Conservation (phyloP, 2,113 vertebrate genomes). For the Myocastor coypus region DNA sequence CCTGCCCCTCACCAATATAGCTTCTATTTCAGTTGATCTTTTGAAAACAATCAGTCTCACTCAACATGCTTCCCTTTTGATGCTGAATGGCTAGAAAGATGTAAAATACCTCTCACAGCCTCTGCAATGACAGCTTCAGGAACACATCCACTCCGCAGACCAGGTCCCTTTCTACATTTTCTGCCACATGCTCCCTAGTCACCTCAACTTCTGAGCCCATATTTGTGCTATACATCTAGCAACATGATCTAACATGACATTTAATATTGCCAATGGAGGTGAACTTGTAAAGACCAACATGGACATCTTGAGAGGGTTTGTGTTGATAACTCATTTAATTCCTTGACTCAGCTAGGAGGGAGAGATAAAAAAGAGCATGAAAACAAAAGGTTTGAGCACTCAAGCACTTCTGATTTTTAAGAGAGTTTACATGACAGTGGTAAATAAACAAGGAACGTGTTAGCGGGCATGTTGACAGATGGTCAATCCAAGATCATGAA, state of each 20-base stretch:
- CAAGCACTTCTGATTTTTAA: background rate
- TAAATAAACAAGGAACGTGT: background rate
- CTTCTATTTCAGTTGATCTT: background rate
- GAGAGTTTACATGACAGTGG: background rate
- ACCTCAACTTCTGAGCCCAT: background rate
- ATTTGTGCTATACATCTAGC: background rate
- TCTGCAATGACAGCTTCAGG: too few species aligned
- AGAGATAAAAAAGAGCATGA: background rate
- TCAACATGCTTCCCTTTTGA: background rate
- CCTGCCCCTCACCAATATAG: background rate
- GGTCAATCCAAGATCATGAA: background rate
- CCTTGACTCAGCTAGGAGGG: background rate
- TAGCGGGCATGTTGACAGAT: background rate
- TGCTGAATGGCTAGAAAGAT: background rate
- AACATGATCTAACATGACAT: background rate
- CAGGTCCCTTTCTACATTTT: background rate
- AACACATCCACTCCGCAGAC: background rate
- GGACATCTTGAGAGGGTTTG: background rate
- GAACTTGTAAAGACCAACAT: background rate
- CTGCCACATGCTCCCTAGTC: background rate
- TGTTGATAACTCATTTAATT: background rate
- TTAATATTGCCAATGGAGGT: background rate
- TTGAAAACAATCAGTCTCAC: background rate
- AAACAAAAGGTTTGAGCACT: background rate
- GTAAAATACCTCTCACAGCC: background rate